Conservation (phyloP, 2,888 invertebrate species). For the Lissocephala sabroskyi region DNA sequence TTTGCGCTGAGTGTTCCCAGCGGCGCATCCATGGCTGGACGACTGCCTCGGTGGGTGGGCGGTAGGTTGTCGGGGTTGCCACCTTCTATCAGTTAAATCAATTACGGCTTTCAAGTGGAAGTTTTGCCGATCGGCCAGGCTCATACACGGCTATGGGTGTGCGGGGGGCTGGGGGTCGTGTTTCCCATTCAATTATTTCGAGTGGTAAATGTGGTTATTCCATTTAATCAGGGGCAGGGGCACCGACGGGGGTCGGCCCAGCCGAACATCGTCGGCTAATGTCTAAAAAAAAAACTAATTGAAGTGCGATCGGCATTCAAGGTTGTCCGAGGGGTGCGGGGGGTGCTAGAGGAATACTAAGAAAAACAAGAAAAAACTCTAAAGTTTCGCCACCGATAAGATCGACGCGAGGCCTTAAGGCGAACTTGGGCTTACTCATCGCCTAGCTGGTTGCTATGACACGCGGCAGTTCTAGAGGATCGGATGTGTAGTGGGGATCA, state of each 20-base stretch:
- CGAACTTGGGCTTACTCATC: too few relatives aligned
- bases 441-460: too few relatives aligned
- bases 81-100: slow-evolving; percentile 66
- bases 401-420: too few relatives aligned
- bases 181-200: slow-evolving; percentile 52
- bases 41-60: too few relatives aligned
- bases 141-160: too few relatives aligned
- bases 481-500: too few relatives aligned
- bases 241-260: slow-evolving; percentile 4
- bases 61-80: too few relatives aligned
- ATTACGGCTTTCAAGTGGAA: slow-evolving; percentile 61
- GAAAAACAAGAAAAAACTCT: slow-evolving; percentile 1
- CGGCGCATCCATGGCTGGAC: slow-evolving; percentile 18
- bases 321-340: slow-evolving; percentile 25
- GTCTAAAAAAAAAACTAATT: slow-evolving; percentile 44
- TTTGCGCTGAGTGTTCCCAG: slow-evolving; percentile 42
- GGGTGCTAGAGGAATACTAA: too few relatives aligned
- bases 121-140: slow-evolving; percentile 45
- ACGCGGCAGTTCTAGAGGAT: too few relatives aligned
- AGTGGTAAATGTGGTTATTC: slow-evolving; percentile 63
- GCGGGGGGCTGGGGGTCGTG: slow-evolving; percentile 26
- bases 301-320: slow-evolving; percentile 42
- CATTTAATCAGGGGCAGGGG: slow-evolving; percentile 55
- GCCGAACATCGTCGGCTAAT: slow-evolving; percentile 48
- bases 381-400: too few relatives aligned